phyloP scores from a whole-genome alignment of 2,797 vertebrate species.

The Lacerta agilis region DNA sequence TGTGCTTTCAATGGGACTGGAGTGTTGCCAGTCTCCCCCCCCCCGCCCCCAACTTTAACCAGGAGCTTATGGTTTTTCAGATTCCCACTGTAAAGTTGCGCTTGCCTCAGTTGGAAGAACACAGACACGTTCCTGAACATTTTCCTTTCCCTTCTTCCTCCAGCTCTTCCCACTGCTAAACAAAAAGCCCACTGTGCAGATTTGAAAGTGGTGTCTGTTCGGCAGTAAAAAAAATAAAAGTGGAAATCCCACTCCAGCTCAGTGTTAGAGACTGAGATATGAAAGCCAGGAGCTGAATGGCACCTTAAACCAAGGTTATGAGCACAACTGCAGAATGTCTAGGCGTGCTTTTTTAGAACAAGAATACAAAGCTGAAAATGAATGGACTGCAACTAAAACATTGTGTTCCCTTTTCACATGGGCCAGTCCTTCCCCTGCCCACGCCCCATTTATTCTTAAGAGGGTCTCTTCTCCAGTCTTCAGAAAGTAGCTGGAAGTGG shows the following conservation, averaged over 20 bases:
- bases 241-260: slow-evolving; percentile 11
- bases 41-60: slow-evolving; percentile 25
- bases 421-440: no score
- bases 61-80: slow-evolving; percentile 55
- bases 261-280: neutral
- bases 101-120: slow-evolving; percentile 59
- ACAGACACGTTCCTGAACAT: neutral
- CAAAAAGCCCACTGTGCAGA: slow-evolving; percentile 15
- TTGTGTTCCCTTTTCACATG: no score
- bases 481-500: no score
- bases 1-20: slow-evolving; percentile 40
- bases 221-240: neutral
- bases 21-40: neutral
- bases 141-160: neutral
- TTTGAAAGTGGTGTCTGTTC: slow-evolving; percentile 25
- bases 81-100: slow-evolving; percentile 57
- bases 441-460: no score
- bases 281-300: no score
- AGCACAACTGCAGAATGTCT: no score
- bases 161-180: slow-evolving; percentile 19
- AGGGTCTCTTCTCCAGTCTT: no score
- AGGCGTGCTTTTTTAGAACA: no score
- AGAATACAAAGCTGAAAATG: no score
- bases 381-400: no score
- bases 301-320: no score